Evolutionary conservation across 2,888 invertebrate genomes (phyloP), one percentile per base, ranked within the genome.

Genomic region (Drepana falcataria): DNA sequence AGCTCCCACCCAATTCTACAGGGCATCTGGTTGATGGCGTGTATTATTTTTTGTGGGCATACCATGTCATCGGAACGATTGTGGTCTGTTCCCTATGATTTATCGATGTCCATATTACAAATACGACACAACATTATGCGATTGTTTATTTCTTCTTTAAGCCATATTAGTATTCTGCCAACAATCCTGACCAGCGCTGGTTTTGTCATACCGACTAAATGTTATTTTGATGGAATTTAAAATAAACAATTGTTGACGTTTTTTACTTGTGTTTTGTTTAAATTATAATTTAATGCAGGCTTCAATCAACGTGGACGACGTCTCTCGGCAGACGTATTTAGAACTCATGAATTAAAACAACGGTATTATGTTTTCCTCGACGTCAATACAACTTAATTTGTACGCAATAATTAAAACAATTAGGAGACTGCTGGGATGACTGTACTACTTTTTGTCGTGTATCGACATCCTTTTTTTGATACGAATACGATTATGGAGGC

Each of bases 121-220:
- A 91, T 91, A 88, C 89, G 87, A 91, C 86, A 89, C 83, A 87
- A 82, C 79, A 87, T 89, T 88, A 88, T 88, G 79, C 85, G 80
- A 82, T 86, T 85, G 85, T 89, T 89, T 90, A 89, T 90, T 91
- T 90, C 85, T 89, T 89, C 86, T 90, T 89, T 87, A 90, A 83
- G 78, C 77, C 84, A 84, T 90, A 90, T 91, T 91, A 90, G 90
- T 90, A 91, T 91, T 89, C 90, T 77, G 80, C 85, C 82, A 89
- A 89, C 87, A 87, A 85, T 79, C 80, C 85, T 81, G 86, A 77
- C 80, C 85, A 80, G 81, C 83, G 78, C 73, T 84, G 86, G 90
- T 91, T 91, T 90, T 90, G 89, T 88, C 87, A 90, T 90, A 86
- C 87, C 87, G 85, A 83, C 87, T 85, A 89, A 89, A 90, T 91